These are phyloP conservation scores for Zygothrica quintamaculata DNA, from an alignment of 2,888 invertebrate genomes.

Conservation along the genomic window DNA sequence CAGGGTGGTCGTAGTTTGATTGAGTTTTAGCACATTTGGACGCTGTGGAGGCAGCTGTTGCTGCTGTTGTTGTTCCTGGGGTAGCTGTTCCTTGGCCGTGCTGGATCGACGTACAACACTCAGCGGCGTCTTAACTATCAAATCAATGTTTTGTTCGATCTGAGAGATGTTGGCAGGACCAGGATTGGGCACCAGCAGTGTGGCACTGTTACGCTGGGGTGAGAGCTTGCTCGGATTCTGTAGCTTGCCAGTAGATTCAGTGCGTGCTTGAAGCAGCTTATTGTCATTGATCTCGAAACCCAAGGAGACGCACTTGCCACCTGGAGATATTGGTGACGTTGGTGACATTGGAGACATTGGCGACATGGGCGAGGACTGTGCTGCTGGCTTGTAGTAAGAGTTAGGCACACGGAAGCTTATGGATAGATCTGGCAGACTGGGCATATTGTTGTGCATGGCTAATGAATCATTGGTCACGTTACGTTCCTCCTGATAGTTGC, in stretches of 20 bases:
- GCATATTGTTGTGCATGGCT: conserved; percentile 79
- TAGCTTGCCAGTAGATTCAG: conserved; percentile 61
- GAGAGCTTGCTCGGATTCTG: conserved; percentile 39
- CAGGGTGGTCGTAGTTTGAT: conserved; percentile 46
- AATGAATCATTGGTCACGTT: conserved; percentile 20
- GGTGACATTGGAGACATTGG: conserved; percentile 47
- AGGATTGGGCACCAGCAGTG: conserved; percentile 52
- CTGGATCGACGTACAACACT: conserved; percentile 81
- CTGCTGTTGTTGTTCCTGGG: conserved; percentile 13
- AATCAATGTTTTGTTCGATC: conserved; percentile 83
- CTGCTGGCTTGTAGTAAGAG: conserved; percentile 56
- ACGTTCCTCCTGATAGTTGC: conserved; percentile 86
- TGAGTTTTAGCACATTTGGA: conserved; percentile 65
- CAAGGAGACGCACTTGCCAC: conserved; percentile 73
- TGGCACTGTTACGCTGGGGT: conserved; percentile 49
- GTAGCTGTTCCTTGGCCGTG: conserved; percentile 39
- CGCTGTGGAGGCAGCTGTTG: conserved; percentile 41
- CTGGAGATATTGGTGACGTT: conserved; percentile 39
- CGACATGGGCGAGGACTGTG: conserved; percentile 21
- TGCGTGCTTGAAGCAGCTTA: conserved; percentile 73
- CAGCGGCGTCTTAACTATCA: conserved; percentile 82
- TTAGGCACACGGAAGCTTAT: conserved; percentile 74
- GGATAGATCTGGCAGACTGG: conserved; percentile 83
- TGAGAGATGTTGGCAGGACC: conserved; percentile 69
- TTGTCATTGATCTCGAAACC: conserved; percentile 84